These are phyloP conservation scores for Macquaria ambigua DNA, from an alignment of 2,113 vertebrate species.

Conservation along the genomic window DNA sequence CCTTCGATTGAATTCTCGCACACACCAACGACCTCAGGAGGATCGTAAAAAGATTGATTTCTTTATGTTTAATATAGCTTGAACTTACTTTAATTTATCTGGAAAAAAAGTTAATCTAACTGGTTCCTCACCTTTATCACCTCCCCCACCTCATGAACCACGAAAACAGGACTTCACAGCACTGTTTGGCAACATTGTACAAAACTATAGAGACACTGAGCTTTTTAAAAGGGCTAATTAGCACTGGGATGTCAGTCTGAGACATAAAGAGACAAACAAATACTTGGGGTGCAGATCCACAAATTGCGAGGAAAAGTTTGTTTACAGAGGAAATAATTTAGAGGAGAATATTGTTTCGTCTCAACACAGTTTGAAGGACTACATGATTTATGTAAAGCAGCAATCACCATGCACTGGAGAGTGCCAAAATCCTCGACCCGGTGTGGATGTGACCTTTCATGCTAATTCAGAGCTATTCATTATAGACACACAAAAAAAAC, in stretches of 20 bases:
- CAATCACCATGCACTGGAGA: constrained; percentile 64
- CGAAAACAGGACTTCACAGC: not conserved
- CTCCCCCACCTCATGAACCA: not conserved
- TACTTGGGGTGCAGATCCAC: not conserved
- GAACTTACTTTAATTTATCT: constrained; percentile 10
- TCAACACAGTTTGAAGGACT: constrained; percentile 58
- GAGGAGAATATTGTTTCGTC: constrained; percentile 47
- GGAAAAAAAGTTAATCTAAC: not conserved
- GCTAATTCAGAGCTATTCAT: constrained; percentile 68
- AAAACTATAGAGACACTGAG: not conserved
- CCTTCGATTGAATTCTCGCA: constrained; percentile 39
- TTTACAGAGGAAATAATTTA: constrained; percentile 52
- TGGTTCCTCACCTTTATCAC: not conserved
- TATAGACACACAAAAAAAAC: not conserved
- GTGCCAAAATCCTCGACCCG: constrained; percentile 62
- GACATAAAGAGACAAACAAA: constrained; percentile 32
- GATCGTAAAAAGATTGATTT: constrained; percentile 33
- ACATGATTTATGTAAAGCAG: constrained; percentile 76
- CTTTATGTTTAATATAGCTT: constrained; percentile 20
- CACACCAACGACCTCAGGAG: constrained; percentile 26
- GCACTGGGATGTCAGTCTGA: constrained; percentile 6
- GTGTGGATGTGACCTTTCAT: constrained; percentile 73
- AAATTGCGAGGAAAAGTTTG: constrained; percentile 39
- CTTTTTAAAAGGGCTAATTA: constrained; percentile 4
- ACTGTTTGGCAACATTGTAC: no score